Base-by-base conservation (phyloP, 2,113 vertebrate species). In the Zosterops lateralis region DNA sequence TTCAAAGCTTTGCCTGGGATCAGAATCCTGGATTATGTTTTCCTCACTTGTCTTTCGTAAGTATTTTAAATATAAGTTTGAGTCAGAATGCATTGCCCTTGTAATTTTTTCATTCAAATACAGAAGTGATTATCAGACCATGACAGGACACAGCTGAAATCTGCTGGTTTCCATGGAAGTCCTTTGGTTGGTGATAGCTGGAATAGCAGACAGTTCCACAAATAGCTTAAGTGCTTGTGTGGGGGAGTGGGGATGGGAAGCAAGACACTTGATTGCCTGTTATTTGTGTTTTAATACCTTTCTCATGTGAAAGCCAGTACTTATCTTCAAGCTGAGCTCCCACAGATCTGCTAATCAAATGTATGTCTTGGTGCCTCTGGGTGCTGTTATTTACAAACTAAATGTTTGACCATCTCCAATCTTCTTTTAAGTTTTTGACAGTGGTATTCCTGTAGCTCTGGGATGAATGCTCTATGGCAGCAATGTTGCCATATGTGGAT, bases 161-260 rank as follows among this genome's bases (percentile, higher is more conserved):
- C 58, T 91, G 36, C 61, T 89, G 66, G 89, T 96, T 96, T 95
- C 95, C 84, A 76, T 96, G 87, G 87, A 87, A 68, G 34, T 84
- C 29, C 45, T 38, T 70, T 34, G n/a, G 19, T 91, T 84, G 81
- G 70, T n/a, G 62, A 38, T 87, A 87, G 36, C 70, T 84, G 84
- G 66, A 84, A n/a, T 19, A 72, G 77, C 73, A 93, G 89, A 73
- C 18, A 1, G 32, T 79, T 93, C 31, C 79, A 26, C 89, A 93
- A 70, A 90, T 91, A 89, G 71, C 71, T 83, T 16, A 62, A 71
- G 40, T 83, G 70, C 62, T 83, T 6, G 14, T 65, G 79, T 80
- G 90, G 90, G 75, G 61, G 84, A 88, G 92, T 80, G 56, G 47
- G 14, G 44, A 8, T 10, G 11, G 38, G 58, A 56, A 95, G 76